These are phyloP conservation scores for Tipula confusa DNA, from an alignment of 2,888 invertebrate species.

Conservation along the genomic window DNA sequence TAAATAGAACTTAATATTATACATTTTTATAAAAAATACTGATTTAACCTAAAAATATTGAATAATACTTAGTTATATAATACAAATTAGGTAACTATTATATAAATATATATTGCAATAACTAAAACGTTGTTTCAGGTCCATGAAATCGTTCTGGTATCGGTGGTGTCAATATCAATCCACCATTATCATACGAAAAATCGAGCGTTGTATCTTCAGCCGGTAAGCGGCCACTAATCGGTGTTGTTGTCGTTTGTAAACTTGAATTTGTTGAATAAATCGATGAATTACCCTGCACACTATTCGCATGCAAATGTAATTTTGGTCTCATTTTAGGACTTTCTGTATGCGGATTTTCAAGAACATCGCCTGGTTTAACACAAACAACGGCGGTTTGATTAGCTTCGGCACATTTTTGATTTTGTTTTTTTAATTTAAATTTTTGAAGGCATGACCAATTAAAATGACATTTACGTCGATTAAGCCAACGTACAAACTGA, in stretches of 20 bases:
- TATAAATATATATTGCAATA: background rate
- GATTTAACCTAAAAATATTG: background rate
- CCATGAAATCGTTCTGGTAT: conserved; percentile 40
- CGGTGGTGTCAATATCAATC: conserved; percentile 61
- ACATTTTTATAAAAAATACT: background rate
- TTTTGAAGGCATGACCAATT: background rate
- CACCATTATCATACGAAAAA: conserved; percentile 75
- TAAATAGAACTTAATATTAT: background rate
- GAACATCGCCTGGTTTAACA: conserved; percentile 39
- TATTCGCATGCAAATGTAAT: conserved; percentile 39
- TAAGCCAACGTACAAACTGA: conserved; percentile 42
- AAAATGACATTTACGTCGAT: conserved; percentile 31
- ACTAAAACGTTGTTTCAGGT: conserved; percentile 35
- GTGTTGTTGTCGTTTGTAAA: conserved; percentile 64
- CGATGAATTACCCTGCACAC: background rate
- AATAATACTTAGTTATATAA: background rate
- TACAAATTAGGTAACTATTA: conserved; percentile 4
- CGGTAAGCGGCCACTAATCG: conserved; percentile 66
- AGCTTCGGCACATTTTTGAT: background rate
- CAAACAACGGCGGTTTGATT: background rate
- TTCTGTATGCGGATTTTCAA: conserved; percentile 52
- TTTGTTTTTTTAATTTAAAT: conserved; percentile 27
- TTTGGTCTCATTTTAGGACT: conserved; percentile 48
- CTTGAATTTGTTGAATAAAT: conserved; percentile 47
- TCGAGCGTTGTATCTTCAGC: conserved; percentile 73